phyloP scores from a whole-genome alignment of 2,113 vertebrate species.

The Atrichornis clamosus region DNA sequence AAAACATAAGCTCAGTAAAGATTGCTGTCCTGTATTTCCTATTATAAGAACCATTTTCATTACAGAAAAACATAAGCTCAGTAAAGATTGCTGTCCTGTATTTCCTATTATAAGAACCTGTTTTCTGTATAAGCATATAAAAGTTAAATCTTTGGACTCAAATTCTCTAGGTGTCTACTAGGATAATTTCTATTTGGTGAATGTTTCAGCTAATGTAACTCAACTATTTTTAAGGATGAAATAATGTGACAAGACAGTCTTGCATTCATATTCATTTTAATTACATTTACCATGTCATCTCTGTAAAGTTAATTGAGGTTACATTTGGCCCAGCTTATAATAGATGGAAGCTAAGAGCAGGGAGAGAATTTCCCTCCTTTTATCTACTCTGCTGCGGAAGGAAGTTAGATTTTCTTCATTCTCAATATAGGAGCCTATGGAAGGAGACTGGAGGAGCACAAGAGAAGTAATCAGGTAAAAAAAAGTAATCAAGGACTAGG shows the following conservation, averaged over 20 bases:
- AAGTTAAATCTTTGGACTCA: not conserved
- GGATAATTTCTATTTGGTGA: not conserved
- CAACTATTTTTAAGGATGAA: not conserved
- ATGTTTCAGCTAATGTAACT: not conserved
- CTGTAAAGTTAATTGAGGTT: slow-evolving; percentile 2
- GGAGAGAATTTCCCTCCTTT: not conserved
- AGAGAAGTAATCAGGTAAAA: not conserved
- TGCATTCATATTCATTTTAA: not conserved
- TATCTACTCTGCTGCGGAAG: not conserved
- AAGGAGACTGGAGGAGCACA: not conserved
- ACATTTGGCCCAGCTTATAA: not conserved
- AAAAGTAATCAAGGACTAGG: not conserved
- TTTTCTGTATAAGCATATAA: not conserved
- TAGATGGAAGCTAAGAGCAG: not conserved
- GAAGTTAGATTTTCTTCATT: not conserved
- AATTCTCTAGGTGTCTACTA: not conserved
- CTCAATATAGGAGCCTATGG: not conserved
- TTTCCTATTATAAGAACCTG: not conserved
- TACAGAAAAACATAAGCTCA: not conserved
- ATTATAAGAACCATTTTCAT: not conserved
- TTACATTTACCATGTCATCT: not conserved
- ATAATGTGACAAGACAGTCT: not conserved
- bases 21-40: not conserved
- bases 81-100: not conserved
- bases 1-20: not conserved